Conservation (phyloP, 37 sponge, comb jelly and placozoan genomes). For the Amphimedon queenslandica region DNA sequence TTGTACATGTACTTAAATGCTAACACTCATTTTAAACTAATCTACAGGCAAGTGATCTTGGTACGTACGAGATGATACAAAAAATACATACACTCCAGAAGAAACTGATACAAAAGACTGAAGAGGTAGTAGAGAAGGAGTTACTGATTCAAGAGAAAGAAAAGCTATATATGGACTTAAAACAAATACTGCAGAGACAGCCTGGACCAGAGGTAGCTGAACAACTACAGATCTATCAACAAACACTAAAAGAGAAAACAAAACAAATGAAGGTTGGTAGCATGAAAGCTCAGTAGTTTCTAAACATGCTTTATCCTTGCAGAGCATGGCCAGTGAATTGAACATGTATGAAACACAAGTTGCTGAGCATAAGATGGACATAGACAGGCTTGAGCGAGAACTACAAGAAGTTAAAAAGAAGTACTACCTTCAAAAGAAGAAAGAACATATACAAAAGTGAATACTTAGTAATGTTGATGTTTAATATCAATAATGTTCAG, state of each 20-base stretch:
- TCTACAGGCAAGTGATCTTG: constrained; percentile 93
- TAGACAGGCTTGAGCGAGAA: constrained; percentile 89
- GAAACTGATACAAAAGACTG: constrained; percentile 95
- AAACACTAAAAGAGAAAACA: constrained; percentile 98
- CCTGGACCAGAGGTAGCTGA: constrained; percentile 99
- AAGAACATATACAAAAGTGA: constrained; percentile 55
- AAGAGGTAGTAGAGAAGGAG: constrained; percentile 99
- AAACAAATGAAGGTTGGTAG: constrained; percentile 93
- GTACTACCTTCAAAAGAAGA: constrained; percentile 95
- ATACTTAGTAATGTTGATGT: not conserved
- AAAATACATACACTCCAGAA: constrained; percentile 97
- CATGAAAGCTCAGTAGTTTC: not conserved
- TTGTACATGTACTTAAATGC: not conserved
- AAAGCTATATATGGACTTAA: constrained; percentile 97
- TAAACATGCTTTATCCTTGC: not conserved
- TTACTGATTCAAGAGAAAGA: constrained; percentile 98
- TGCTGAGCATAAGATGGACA: constrained; percentile 88
- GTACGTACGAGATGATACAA: constrained; percentile 99
- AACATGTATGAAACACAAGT: constrained; percentile 99
- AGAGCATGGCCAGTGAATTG: constrained; percentile 98
- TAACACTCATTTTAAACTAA: not conserved
- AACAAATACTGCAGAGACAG: constrained; percentile 92
- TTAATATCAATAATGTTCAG: constrained; percentile 11
- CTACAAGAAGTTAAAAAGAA: constrained; percentile 99
- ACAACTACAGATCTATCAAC: constrained; percentile 98